Conservation (phyloP, 2,888 invertebrate genomes). For the Drosophila meridiana region DNA sequence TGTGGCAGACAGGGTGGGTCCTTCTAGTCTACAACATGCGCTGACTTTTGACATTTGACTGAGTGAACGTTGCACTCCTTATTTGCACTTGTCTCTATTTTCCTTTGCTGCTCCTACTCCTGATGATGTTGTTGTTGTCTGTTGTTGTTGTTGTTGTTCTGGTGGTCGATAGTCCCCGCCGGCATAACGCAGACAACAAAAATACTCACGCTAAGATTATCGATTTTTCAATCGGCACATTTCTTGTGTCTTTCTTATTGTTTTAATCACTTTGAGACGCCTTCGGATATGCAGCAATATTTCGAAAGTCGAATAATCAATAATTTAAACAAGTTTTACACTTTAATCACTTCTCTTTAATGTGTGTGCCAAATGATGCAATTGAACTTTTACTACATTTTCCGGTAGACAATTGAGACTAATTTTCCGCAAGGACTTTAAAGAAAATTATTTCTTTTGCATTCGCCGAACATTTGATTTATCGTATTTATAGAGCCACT, state of each 20-base stretch:
- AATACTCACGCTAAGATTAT: slow-evolving; percentile 54
- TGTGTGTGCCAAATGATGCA: background rate
- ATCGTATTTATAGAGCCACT: slow-evolving; percentile 1
- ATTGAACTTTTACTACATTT: slow-evolving; percentile 15
- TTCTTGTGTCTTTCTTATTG: slow-evolving; percentile 22
- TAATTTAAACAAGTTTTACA: slow-evolving; percentile 19
- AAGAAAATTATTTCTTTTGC: slow-evolving; percentile 24
- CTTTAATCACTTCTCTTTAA: background rate
- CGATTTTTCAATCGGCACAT: slow-evolving; percentile 65
- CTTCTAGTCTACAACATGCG: slow-evolving; percentile 29
- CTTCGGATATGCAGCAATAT: slow-evolving; percentile 48
- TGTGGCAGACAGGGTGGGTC: slow-evolving; percentile 32
- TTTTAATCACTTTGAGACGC: slow-evolving; percentile 50
- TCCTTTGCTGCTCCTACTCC: background rate
- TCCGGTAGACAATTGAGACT: slow-evolving; percentile 15
- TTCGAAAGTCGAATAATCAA: slow-evolving; percentile 47
- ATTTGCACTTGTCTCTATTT: slow-evolving; percentile 36
- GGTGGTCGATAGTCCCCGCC: slow-evolving; percentile 55
- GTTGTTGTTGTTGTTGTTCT: slow-evolving; percentile 43
- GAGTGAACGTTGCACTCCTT: slow-evolving; percentile 18
- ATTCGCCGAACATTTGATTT: slow-evolving; percentile 9
- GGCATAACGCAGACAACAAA: slow-evolving; percentile 50
- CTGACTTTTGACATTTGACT: slow-evolving; percentile 49
- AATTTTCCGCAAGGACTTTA: slow-evolving; percentile 1
- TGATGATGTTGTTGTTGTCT: slow-evolving; percentile 23